These are phyloP conservation scores for Erpornis zantholeuca DNA, from an alignment of 2,113 vertebrate species.

Conservation along the genomic window DNA sequence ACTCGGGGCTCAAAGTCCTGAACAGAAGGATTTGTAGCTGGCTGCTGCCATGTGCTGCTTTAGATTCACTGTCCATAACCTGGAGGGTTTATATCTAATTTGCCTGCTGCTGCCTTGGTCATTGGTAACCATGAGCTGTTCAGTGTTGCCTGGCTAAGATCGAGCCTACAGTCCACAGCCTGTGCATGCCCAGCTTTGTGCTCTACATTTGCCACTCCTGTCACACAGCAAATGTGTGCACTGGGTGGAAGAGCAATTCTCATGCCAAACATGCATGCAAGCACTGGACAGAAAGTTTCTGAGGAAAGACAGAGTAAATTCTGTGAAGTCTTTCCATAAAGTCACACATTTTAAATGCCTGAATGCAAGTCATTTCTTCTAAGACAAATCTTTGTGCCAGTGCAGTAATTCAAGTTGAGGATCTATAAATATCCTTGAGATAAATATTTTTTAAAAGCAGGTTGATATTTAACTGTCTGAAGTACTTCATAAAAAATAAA, in stretches of 20 bases:
- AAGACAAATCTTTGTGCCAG: background rate
- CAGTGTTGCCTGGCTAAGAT: background rate
- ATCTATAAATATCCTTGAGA: constrained; percentile 4
- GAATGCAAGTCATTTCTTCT: constrained; percentile 21
- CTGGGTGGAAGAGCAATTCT: background rate
- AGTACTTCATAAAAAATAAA: background rate
- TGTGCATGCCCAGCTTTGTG: background rate
- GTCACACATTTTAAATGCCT: background rate
- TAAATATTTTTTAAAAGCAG: constrained; percentile 10
- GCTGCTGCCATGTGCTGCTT: background rate
- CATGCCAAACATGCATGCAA: background rate
- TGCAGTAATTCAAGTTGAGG: background rate
- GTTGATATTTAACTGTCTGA: background rate
- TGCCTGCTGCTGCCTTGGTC: constrained; percentile 19
- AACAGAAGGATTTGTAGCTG: constrained; percentile 40
- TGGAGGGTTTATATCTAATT: constrained; percentile 4
- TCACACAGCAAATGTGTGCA: background rate
- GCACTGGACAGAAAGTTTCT: background rate
- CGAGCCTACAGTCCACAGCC: background rate
- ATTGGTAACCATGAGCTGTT: constrained; percentile 1
- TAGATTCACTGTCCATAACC: constrained; percentile 19
- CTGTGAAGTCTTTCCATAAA: background rate
- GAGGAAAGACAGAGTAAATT: background rate
- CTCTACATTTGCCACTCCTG: background rate
- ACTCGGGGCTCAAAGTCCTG: background rate